These are phyloP conservation scores for Apis cerana DNA, from an alignment of 1,140 invertebrate genomes.

Conservation along the genomic window DNA sequence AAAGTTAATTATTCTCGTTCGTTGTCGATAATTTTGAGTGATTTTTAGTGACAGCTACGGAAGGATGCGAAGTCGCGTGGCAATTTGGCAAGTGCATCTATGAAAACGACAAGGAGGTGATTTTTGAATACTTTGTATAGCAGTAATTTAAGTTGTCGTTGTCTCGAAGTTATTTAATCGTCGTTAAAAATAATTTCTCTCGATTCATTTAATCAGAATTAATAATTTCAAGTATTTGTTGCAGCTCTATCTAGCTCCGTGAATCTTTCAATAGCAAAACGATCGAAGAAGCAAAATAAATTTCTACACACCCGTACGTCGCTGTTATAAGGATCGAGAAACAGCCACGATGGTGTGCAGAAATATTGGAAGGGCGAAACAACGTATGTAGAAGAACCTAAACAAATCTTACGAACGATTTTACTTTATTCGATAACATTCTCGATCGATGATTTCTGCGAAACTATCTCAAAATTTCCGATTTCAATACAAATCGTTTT, in stretches of 20 bases:
- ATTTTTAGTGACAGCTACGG: conserved; percentile 43
- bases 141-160: background rate
- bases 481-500: background rate
- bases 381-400: conserved; percentile 33
- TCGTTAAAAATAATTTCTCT: background rate
- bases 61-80: conserved; percentile 58
- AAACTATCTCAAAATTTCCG: too few species aligned
- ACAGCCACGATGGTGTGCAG: conserved; percentile 5
- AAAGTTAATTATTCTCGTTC: background rate
- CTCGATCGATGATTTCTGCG: background rate
- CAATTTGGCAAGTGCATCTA: conserved; percentile 47
- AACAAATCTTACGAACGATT: background rate
- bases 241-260: conserved; percentile 40
- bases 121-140: conserved; percentile 8
- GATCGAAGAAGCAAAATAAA: background rate
- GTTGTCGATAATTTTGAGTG: background rate
- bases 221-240: background rate
- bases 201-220: background rate
- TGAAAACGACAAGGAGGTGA: conserved; percentile 46
- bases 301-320: background rate
- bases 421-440: background rate
- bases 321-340: background rate
- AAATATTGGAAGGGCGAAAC: background rate
- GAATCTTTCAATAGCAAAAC: background rate
- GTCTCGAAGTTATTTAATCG: too few species aligned